Percentiles rank a stretch among this genome's conserved stretches.
These are phyloP conservation scores for Sinhomidia bicolor DNA, from an alignment of 2,888 invertebrate genomes.

Conservation along the genomic window DNA sequence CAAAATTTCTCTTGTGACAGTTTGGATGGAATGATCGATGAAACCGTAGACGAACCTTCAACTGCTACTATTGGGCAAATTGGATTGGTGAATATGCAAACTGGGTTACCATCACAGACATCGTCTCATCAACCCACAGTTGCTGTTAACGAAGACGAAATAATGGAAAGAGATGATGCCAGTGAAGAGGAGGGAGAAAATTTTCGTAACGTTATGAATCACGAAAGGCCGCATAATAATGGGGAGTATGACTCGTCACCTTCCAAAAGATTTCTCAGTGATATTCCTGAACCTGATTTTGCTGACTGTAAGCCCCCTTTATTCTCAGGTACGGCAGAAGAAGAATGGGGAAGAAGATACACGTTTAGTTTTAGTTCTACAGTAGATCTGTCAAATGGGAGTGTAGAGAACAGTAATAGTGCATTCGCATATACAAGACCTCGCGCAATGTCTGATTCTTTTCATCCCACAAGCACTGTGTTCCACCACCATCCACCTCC, in stretches of 20 bases:
- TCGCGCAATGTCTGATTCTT: slow-evolving; percentile 68
- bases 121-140: slow-evolving; percentile 15
- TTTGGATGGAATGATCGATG: slow-evolving; percentile 72
- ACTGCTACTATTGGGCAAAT: not conserved
- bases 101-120: slow-evolving; percentile 23
- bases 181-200: slow-evolving; percentile 40
- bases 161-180: slow-evolving; percentile 58
- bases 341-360: slow-evolving; percentile 47
- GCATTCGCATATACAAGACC: slow-evolving; percentile 60
- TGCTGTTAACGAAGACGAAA: slow-evolving; percentile 58
- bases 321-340: slow-evolving; percentile 46
- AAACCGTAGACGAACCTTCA: slow-evolving; percentile 58
- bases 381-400: slow-evolving; percentile 55
- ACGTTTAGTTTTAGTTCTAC: slow-evolving; percentile 65
- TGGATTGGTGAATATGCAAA: slow-evolving; percentile 43
- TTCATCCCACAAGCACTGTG: slow-evolving; percentile 54
- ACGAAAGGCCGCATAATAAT: slow-evolving; percentile 46
- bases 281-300: slow-evolving; percentile 70
- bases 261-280: slow-evolving; percentile 57
- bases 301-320: slow-evolving; percentile 50
- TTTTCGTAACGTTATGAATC: slow-evolving; percentile 16
- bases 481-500: slow-evolving; percentile 72
- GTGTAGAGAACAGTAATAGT: slow-evolving; percentile 52
- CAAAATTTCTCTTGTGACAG: slow-evolving; percentile 71
- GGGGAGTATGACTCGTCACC: slow-evolving; percentile 60